Percentiles rank a stretch among this genome's conserved stretches.
These are phyloP conservation scores for Elymnias hypermnestra DNA, from an alignment of 1,140 invertebrate species.

Conservation along the genomic window DNA sequence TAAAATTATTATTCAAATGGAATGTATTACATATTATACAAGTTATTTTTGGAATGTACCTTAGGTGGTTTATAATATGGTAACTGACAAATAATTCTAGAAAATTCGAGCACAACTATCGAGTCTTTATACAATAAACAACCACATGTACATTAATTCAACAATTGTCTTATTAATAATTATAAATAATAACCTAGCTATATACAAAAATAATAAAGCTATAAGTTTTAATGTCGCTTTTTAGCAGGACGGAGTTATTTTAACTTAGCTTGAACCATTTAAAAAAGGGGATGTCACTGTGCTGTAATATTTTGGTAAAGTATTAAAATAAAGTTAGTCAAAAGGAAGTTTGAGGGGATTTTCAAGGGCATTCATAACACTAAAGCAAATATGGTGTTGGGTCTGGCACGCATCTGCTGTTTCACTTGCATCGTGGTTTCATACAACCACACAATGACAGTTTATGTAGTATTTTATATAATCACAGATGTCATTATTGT, in stretches of 20 bases:
- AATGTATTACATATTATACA: constrained; percentile 22
- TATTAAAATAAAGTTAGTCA: too few relatives aligned
- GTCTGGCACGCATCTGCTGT: too few relatives aligned
- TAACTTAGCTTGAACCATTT: not conserved
- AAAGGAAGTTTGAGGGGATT: too few relatives aligned
- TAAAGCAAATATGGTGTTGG: too few relatives aligned
- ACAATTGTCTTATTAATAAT: constrained; percentile 11
- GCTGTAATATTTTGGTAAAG: too few relatives aligned
- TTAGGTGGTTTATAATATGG: constrained; percentile 3
- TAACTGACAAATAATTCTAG: not conserved
- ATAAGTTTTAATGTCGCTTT: constrained; percentile 34
- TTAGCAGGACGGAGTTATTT: constrained; percentile 48
- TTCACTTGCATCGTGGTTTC: too few relatives aligned
- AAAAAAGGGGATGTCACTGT: too few relatives aligned
- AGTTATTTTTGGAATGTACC: constrained; percentile 15
- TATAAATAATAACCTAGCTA: constrained; percentile 27
- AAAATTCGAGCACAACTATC: not conserved
- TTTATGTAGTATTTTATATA: too few relatives aligned
- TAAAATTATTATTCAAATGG: constrained; percentile 9
- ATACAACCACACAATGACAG: too few relatives aligned
- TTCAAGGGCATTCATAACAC: too few relatives aligned
- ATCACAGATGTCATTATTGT: too few relatives aligned
- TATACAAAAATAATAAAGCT: constrained; percentile 17
- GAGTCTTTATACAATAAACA: not conserved
- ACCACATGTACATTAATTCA: constrained; percentile 2